A percentile compares a stretch with the other conserved stretches of the same genome.
phyloP scores from a whole-genome alignment of 1,140 invertebrate species.

The Ridgeia piscesae region DNA sequence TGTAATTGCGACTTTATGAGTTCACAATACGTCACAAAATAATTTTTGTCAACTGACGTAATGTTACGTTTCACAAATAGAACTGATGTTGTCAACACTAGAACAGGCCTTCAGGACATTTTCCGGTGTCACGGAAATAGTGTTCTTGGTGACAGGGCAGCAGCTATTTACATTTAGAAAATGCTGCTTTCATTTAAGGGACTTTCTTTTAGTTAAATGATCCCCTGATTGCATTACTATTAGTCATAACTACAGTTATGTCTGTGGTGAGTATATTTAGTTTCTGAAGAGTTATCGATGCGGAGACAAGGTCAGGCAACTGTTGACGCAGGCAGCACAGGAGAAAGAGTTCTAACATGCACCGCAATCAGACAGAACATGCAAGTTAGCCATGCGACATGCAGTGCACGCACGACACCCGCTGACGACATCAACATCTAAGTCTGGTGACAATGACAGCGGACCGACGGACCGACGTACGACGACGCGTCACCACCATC shows the following conservation, averaged over 20 bases:
- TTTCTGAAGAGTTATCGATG: background rate
- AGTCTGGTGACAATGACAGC: background rate
- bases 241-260: too few relatives aligned
- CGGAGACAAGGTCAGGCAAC: background rate
- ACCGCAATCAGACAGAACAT: background rate
- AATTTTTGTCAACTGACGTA: background rate
- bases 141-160: too few relatives aligned
- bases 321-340: background rate
- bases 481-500: background rate
- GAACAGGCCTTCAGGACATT: too few relatives aligned
- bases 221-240: too few relatives aligned
- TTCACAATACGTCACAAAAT: background rate
- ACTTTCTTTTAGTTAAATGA: too few relatives aligned
- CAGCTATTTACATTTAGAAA: too few relatives aligned
- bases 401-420: background rate
- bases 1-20: background rate
- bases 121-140: too few relatives aligned
- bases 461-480: background rate
- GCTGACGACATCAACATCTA: slow-evolving; percentile 4
- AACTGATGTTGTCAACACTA: background rate
- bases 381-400: background rate
- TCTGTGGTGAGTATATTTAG: too few relatives aligned
- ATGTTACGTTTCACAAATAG: background rate
- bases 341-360: background rate
- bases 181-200: too few relatives aligned